These are phyloP conservation scores for Holothuria scabra DNA, from an alignment of 53 echinoderm and acorn worm species.

Conservation along the genomic window DNA sequence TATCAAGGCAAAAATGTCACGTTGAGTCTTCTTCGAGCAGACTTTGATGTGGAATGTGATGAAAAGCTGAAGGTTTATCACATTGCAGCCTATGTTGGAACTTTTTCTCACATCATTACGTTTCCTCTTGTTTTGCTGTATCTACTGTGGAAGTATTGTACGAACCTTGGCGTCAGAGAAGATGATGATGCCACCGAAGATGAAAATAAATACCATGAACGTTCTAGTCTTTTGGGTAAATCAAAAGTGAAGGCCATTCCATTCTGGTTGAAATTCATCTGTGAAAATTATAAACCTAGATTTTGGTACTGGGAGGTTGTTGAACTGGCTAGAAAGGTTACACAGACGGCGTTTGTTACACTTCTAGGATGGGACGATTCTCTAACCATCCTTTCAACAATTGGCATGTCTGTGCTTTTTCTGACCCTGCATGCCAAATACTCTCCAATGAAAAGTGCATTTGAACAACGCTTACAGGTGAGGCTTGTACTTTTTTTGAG, in stretches of 20 bases:
- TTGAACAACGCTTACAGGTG: constrained; percentile 13
- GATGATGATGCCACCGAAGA: no score
- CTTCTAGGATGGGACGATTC: constrained; percentile 3
- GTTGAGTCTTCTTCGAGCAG: constrained; percentile 13
- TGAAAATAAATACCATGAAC: no score
- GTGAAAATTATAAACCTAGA: constrained; percentile 2
- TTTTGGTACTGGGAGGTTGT: constrained; percentile 12
- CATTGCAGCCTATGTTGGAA: constrained; percentile 12
- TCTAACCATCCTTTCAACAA: background rate
- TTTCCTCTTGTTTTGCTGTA: background rate
- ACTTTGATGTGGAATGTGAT: background rate
- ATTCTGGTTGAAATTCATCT: constrained; percentile 13
- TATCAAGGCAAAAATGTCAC: background rate
- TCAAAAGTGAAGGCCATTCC: background rate
- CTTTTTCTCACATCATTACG: background rate
- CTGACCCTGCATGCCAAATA: constrained; percentile 13
- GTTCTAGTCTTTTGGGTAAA: no score
- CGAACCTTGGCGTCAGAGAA: no score
- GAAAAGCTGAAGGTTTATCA: background rate
- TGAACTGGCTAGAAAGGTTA: constrained; percentile 2
- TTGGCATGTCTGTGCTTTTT: background rate
- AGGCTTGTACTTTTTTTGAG: no score
- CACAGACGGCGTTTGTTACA: background rate
- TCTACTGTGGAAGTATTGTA: background rate
- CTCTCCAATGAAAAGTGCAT: constrained; percentile 5